Conservation (phyloP, 2,797 vertebrate species). For the Chiroxiphia lanceolata region DNA sequence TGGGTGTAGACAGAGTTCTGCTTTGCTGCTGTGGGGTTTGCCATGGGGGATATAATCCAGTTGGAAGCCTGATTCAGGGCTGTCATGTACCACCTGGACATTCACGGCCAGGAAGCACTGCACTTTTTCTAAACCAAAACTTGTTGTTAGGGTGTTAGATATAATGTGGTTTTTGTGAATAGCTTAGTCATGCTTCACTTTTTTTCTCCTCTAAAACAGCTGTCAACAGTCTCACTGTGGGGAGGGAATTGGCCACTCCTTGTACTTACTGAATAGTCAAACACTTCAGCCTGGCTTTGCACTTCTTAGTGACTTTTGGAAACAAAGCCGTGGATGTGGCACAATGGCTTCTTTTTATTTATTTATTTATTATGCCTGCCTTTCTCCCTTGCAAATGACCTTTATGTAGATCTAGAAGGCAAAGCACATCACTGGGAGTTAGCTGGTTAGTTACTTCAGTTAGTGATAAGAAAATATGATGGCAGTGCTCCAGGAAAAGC, state of each 20-base stretch:
- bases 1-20: neutral
- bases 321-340: neutral
- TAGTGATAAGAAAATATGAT: conserved; percentile 41
- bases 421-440: conserved; percentile 43
- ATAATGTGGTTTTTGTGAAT: neutral
- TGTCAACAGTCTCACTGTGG: neutral
- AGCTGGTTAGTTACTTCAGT: conserved; percentile 27
- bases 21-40: neutral
- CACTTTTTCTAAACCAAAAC: neutral
- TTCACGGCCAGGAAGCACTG: neutral
- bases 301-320: neutral
- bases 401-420: conserved; percentile 35
- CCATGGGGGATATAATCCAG: neutral
- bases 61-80: neutral
- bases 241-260: neutral
- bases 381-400: conserved; percentile 37
- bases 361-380: neutral
- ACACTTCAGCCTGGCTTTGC: conserved; percentile 1
- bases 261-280: neutral
- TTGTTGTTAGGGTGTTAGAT: neutral
- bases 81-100: neutral
- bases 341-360: neutral
- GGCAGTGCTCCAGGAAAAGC: conserved; percentile 33
- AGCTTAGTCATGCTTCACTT: conserved; percentile 14
- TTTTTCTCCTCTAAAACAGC: neutral